phyloP scores from a whole-genome alignment of 2,113 vertebrate genomes.

The Esox niger region DNA sequence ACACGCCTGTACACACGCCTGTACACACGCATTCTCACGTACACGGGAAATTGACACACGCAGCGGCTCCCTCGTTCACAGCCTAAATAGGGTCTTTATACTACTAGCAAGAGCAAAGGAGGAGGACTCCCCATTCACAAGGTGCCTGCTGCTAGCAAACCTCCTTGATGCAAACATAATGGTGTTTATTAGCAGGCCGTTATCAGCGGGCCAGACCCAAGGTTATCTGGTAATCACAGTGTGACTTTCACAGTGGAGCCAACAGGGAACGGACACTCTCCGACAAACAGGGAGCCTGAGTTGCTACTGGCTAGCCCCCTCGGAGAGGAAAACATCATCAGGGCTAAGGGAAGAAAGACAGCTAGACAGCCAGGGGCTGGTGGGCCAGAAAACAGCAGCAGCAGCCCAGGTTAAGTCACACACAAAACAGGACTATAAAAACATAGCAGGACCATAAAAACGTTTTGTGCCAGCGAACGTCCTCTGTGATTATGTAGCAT shows the following conservation, averaged over 20 bases:
- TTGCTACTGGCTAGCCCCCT: no score
- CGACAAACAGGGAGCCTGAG: no score
- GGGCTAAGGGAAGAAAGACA: no score
- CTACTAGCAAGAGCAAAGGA: no score
- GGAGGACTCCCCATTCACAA: background rate
- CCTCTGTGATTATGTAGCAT: no score
- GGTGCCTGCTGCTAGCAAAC: constrained; percentile 3
- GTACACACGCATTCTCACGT: background rate
- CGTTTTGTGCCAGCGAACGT: no score
- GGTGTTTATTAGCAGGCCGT: background rate
- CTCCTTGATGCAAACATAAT: constrained; percentile 9
- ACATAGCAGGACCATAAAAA: no score
- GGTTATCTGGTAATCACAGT: constrained; percentile 29
- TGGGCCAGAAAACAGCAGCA: background rate
- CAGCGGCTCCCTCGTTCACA: background rate
- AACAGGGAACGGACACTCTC: background rate
- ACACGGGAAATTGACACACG: background rate
- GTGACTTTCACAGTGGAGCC: background rate
- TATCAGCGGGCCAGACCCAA: constrained; percentile 26
- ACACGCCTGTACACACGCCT: background rate
- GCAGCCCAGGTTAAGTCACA: no score
- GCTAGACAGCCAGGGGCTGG: background rate
- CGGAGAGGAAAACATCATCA: no score
- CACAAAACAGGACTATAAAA: no score
- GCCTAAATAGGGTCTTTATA: no score